Percentiles rank a stretch among this genome's conserved stretches.
phyloP scores from a whole-genome alignment of 2,888 invertebrate species.

The Ectobius pallidus region DNA sequence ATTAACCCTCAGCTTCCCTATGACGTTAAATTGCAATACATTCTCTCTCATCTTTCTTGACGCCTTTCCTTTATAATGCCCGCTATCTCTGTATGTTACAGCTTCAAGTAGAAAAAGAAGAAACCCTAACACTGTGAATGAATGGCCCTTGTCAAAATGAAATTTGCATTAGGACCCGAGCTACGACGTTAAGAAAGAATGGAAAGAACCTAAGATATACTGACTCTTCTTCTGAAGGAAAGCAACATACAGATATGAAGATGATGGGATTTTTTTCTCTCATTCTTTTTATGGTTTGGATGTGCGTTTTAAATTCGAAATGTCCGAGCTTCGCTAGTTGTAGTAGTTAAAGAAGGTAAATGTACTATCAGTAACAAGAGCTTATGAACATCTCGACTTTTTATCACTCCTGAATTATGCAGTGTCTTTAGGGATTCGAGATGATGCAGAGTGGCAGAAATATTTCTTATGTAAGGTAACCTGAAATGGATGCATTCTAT shows the following conservation, averaged over 20 bases:
- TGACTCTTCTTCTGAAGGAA: background rate
- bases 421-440: too few species aligned
- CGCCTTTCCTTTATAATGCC: background rate
- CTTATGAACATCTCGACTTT: background rate
- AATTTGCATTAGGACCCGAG: slow-evolving; percentile 22
- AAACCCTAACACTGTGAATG: slow-evolving; percentile 18
- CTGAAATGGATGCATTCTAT: too few species aligned
- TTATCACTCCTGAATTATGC: background rate
- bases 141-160: slow-evolving; percentile 30
- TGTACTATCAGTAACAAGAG: background rate
- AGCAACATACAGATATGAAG: background rate
- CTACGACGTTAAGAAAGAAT: slow-evolving; percentile 3
- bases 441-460: too few species aligned
- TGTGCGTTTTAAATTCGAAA: background rate
- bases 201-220: background rate
- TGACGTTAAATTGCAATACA: slow-evolving; percentile 31
- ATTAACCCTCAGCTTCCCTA: slow-evolving; percentile 11
- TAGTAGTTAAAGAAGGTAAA: background rate
- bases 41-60: slow-evolving; percentile 18
- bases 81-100: slow-evolving; percentile 3
- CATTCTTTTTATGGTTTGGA: background rate
- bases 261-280: background rate
- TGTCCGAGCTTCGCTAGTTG: background rate
- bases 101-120: background rate
- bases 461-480: too few species aligned